Percentiles rank a stretch among this genome's conserved stretches.
These are phyloP conservation scores for Drosophila limbata DNA, from an alignment of 2,888 invertebrate genomes.

Conservation along the genomic window DNA sequence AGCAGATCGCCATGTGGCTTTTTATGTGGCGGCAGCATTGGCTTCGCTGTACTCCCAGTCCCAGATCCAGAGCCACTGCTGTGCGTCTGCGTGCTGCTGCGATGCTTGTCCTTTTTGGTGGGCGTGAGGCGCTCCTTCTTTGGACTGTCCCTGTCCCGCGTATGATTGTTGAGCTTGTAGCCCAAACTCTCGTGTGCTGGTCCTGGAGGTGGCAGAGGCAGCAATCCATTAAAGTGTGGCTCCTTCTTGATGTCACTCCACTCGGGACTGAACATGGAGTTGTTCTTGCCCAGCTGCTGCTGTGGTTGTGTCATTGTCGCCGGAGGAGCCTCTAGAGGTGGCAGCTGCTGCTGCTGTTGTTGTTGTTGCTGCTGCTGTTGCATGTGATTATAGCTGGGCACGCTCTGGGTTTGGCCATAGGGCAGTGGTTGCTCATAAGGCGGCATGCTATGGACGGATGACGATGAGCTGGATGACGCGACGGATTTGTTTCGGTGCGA, in stretches of 20 bases:
- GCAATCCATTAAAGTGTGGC: constrained; percentile 61
- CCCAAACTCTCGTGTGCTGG: constrained; percentile 49
- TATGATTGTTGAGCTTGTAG: constrained; percentile 70
- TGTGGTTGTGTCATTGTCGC: constrained; percentile 21
- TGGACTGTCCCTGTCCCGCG: constrained; percentile 82
- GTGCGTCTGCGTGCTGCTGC: constrained; percentile 52
- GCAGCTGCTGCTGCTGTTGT: constrained; percentile 41
- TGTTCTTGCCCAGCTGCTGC: constrained; percentile 55
- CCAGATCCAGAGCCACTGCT: constrained; percentile 23
- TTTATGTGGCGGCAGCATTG: constrained; percentile 70
- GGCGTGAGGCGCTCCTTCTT: constrained; percentile 81
- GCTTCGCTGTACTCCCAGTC: constrained; percentile 35
- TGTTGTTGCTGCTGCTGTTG: constrained; percentile 58
- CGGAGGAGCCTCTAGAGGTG: constrained; percentile 49
- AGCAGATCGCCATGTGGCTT: constrained; percentile 60
- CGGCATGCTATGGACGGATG: constrained; percentile 71
- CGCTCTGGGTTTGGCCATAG: constrained; percentile 63
- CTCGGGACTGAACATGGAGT: constrained; percentile 85
- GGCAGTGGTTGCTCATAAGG: constrained; percentile 71
- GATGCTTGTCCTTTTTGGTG: constrained; percentile 84
- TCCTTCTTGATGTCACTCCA: constrained; percentile 83
- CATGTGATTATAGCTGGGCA: constrained; percentile 63
- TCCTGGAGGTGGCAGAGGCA: constrained; percentile 68
- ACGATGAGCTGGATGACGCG: constrained; percentile 70
- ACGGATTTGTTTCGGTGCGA: constrained; percentile 73